Base-by-base conservation (phyloP, 2,888 invertebrate genomes). In the Coenonympha arcania region DNA sequence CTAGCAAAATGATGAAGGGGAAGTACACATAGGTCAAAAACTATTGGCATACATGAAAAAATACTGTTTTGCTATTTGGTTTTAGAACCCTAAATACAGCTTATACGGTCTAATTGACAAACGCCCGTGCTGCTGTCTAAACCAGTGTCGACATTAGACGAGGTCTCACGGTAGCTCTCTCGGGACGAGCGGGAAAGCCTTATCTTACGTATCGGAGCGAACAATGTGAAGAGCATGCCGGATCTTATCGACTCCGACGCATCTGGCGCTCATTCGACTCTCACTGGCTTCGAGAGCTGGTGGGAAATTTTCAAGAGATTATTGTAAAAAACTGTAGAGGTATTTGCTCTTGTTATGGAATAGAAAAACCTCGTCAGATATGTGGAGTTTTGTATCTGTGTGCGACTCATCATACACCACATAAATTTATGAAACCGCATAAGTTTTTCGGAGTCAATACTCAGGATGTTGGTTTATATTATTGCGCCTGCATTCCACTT, bases 181-280 rank as follows among this genome's bases (percentile, higher is more conserved):
- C 72, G 55, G 58, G 74, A 73, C 66, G 73, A 71, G 66, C 68
- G 68, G 80, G 79, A 83, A 79, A 83, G 81, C 77, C 73, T 82
- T 84, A 84, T 85, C 85, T 79, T 68, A 69, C 69, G 71, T 78
- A 84, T 82, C 81, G 73, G 72, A 73, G 71, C 75, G 71, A 79
- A 85, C 84, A 83, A 85, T 79, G 79, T 68, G 76, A 76, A 76
- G 80, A 83, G 79, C 79, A 74, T 78, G 81, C 73, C 72, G 81
- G 79, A 77, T 69, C 67, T 76, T 83, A 86, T 84, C 84, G 69
- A 66, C 63, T 64, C 64, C 68, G 71, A 71, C 69, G 69, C 75
- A 79, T 79, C 77, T 71, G 75, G 76, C 74, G 75, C 68, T 70
- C 66, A 76, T 74, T 76, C 64, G 70, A 79, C 80, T 81, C 81